Evolutionary conservation across 2,888 invertebrate genomes (phyloP).

Genomic region (Plusia festucae): DNA sequence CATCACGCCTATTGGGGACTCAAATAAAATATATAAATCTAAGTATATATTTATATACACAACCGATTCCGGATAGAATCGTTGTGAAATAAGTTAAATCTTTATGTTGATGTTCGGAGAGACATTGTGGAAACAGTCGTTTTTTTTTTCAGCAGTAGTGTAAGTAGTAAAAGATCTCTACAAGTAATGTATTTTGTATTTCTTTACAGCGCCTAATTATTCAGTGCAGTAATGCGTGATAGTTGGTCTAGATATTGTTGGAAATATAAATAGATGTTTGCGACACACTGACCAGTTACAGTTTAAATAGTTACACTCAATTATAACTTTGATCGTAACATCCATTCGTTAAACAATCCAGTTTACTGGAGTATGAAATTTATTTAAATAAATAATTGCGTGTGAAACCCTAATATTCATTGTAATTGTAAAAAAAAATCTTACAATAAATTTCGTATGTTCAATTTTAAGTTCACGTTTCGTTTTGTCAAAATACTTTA

Average conservation of each 20-base stretch:
- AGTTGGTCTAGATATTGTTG: constrained; percentile 1
- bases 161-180: too few relatives aligned
- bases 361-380: constrained; percentile 1
- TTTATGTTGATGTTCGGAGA: constrained; percentile 12
- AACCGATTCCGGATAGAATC: constrained; percentile 39
- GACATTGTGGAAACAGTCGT: constrained; percentile 11
- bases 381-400: not conserved
- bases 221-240: not conserved
- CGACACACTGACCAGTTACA: not conserved
- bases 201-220: not conserved
- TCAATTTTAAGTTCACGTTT: not conserved
- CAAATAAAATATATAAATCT: constrained; percentile 48
- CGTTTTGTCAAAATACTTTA: not conserved
- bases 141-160: not conserved
- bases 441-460: not conserved
- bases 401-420: not conserved
- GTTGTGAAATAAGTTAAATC: constrained; percentile 43
- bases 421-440: not conserved
- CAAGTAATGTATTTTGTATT: too few relatives aligned
- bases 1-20: constrained; percentile 69
- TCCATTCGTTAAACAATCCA: not conserved
- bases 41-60: constrained; percentile 25
- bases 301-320: not conserved
- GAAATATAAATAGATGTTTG: not conserved
- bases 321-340: not conserved